These are phyloP conservation scores for Ochotona princeps DNA, from an alignment of 2,113 vertebrate genomes.

Conservation along the genomic window DNA sequence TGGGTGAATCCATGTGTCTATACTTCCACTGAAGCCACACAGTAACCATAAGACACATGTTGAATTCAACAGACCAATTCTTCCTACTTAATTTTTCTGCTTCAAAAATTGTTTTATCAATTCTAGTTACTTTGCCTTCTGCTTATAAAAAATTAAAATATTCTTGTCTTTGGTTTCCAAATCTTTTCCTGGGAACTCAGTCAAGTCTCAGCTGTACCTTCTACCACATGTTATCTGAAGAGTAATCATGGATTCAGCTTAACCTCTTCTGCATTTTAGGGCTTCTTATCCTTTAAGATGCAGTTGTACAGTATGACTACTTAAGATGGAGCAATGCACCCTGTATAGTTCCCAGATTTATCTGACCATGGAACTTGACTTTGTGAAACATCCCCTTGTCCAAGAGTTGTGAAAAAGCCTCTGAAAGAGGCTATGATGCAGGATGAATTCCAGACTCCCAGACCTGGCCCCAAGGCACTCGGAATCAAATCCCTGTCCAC, in stretches of 20 bases:
- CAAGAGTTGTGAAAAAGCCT: neutral
- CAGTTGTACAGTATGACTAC: neutral
- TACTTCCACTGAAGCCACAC: neutral
- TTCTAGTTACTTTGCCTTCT: neutral
- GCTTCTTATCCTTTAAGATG: neutral
- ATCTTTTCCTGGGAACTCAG: neutral
- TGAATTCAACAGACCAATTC: neutral
- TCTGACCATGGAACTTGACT: neutral
- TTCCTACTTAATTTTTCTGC: neutral
- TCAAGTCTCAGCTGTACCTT: neutral
- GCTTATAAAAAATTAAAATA: neutral
- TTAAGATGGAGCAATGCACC: neutral
- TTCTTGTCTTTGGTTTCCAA: neutral
- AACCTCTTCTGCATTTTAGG: neutral
- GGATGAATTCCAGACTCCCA: conserved; percentile 17
- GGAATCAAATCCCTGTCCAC: neutral
- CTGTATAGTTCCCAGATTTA: neutral
- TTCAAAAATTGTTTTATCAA: neutral
- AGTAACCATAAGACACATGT: neutral
- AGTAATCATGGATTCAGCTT: neutral
- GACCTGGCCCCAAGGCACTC: neutral
- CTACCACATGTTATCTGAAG: neutral
- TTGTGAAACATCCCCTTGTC: neutral
- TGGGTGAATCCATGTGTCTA: neutral
- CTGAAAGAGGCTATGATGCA: neutral